Evolutionary conservation across 2,113 vertebrate genomes (phyloP).

Genomic region (Crotalus tigris): DNA sequence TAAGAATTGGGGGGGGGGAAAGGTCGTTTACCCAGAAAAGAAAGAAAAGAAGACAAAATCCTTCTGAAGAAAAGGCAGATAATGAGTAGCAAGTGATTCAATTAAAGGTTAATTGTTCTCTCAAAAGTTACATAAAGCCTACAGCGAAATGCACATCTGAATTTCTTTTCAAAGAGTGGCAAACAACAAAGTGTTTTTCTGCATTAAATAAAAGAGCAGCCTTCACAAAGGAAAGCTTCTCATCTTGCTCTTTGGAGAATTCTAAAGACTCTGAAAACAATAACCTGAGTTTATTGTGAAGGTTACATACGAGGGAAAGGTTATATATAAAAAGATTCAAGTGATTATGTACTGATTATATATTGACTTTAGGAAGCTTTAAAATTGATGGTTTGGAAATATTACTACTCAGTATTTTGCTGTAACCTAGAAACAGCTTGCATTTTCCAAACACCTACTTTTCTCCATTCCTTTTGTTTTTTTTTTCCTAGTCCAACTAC

Average conservation of each 20-base stretch:
- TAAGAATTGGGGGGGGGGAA: background rate
- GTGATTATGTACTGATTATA: background rate
- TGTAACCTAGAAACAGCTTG: background rate
- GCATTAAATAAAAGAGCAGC: background rate
- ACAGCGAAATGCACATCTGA: slow-evolving; percentile 1
- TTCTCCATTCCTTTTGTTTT: background rate
- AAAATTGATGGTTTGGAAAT: background rate
- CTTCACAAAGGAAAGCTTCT: background rate
- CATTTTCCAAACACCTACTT: background rate
- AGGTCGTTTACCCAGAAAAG: background rate
- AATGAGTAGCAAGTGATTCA: slow-evolving; percentile 2
- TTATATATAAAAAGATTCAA: background rate
- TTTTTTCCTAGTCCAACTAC: background rate
- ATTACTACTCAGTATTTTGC: background rate
- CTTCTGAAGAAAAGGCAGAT: slow-evolving; percentile 1
- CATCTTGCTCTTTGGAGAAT: background rate
- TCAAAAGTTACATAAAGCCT: slow-evolving; percentile 21
- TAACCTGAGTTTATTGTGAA: background rate
- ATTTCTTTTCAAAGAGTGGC: slow-evolving; percentile 1
- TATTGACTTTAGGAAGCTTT: background rate
- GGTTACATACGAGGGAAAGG: background rate
- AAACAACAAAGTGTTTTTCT: slow-evolving; percentile 2
- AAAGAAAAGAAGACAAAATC: background rate
- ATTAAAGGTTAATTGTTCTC: slow-evolving; percentile 23
- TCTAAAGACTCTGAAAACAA: background rate